These are phyloP conservation scores for Drosophila sechellia DNA, from an alignment of 1,140 invertebrate species.

Conservation along the genomic window DNA sequence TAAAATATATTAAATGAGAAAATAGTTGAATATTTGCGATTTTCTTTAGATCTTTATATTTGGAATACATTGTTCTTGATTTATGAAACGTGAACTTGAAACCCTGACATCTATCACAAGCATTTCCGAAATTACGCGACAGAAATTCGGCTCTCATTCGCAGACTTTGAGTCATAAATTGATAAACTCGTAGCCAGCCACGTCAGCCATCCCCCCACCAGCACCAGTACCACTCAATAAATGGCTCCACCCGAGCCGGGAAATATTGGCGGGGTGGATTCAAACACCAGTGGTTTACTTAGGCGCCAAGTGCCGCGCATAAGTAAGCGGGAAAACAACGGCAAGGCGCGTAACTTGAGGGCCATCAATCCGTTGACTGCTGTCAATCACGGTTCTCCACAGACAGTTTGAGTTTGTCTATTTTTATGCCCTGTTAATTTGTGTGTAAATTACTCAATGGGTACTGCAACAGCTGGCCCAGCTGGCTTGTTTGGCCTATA, in stretches of 20 bases:
- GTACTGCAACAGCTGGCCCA: conserved; percentile 65
- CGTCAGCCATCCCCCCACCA: conserved; percentile 35
- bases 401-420: conserved; percentile 57
- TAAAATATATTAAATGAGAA: no score
- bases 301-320: conserved; percentile 55
- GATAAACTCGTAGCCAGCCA: conserved; percentile 47
- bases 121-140: conserved; percentile 35
- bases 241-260: background rate
- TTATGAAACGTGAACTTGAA: background rate
- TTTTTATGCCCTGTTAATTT: conserved; percentile 76
- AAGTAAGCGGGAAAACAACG: conserved; percentile 43
- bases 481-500: conserved; percentile 5
- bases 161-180: conserved; percentile 33
- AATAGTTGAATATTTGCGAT: background rate
- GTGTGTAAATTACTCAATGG: conserved; percentile 63
- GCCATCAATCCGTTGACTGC: conserved; percentile 59
- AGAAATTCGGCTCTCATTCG: conserved; percentile 36
- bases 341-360: conserved; percentile 23
- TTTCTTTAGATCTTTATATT: no score
- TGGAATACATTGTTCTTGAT: background rate
- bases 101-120: conserved; percentile 12
- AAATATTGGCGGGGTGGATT: background rate
- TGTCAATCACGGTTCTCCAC: conserved; percentile 61
- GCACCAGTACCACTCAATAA: conserved; percentile 29
- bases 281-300: conserved; percentile 53